These are phyloP conservation scores for Pollenia angustigena DNA, from an alignment of 2,888 invertebrate genomes.

Conservation along the genomic window DNA sequence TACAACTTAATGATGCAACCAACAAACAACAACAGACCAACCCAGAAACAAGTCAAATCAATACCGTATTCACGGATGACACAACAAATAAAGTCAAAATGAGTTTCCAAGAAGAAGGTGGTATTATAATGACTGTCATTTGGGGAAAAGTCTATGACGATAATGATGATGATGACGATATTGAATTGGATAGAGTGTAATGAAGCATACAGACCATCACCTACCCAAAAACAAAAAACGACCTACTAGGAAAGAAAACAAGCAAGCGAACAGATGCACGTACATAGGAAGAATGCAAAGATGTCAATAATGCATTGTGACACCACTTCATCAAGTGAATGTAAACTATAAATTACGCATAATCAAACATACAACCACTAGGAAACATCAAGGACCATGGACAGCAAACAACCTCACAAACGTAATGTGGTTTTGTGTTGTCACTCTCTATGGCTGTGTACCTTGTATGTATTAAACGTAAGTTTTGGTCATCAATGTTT, in stretches of 20 bases:
- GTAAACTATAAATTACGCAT: conserved; percentile 83
- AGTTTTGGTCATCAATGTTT: conserved; percentile 40
- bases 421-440: conserved; percentile 51
- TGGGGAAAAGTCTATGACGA: conserved; percentile 55
- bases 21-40: conserved; percentile 47
- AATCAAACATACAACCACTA: conserved; percentile 77
- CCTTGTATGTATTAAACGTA: conserved; percentile 6
- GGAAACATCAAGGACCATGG: conserved; percentile 57
- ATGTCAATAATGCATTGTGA: conserved; percentile 76
- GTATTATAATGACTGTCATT: conserved; percentile 67
- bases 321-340: conserved; percentile 77
- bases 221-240: conserved; percentile 24
- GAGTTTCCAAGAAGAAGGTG: conserved; percentile 72
- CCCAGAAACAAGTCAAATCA: conserved; percentile 63
- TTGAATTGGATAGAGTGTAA: conserved; percentile 35
- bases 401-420: conserved; percentile 47
- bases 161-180: conserved; percentile 34
- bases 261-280: neutral
- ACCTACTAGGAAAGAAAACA: neutral
- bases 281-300: conserved; percentile 61
- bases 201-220: conserved; percentile 34
- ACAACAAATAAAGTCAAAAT: conserved; percentile 65
- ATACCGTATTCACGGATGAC: conserved; percentile 56
- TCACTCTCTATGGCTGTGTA: conserved; percentile 38
- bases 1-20: conserved; percentile 71